Conservation (phyloP, 2,888 invertebrate genomes). For the Lochmaea crataegi region DNA sequence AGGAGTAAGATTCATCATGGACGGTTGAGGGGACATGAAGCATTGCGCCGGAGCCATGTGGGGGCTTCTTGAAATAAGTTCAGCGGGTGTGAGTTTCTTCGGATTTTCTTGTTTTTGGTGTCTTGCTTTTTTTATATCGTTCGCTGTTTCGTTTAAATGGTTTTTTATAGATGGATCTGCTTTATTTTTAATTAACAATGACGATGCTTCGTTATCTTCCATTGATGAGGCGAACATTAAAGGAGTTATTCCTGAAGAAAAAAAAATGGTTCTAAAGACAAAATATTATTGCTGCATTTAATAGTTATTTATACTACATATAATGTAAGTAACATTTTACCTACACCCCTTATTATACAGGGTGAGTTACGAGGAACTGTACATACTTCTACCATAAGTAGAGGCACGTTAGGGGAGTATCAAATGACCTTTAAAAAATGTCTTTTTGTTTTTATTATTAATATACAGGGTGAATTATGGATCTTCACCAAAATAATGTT, state of each 20-base stretch:
- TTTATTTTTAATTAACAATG: conserved; percentile 50
- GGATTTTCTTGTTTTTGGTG: conserved; percentile 34
- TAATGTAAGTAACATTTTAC: too few relatives aligned
- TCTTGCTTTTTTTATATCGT: conserved; percentile 48
- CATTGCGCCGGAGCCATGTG: conserved; percentile 34
- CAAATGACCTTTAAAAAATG: too few relatives aligned
- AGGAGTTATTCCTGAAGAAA: conserved; percentile 57
- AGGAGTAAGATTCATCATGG: conserved; percentile 17
- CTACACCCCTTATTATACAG: too few relatives aligned
- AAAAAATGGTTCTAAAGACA: too few relatives aligned
- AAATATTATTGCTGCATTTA: too few relatives aligned
- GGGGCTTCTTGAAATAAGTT: conserved; percentile 37
- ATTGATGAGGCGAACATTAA: conserved; percentile 60
- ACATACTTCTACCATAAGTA: too few relatives aligned
- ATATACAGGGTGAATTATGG: too few relatives aligned
- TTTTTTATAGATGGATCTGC: conserved; percentile 52
- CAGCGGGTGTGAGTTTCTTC: conserved; percentile 32
- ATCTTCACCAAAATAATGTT: too few relatives aligned
- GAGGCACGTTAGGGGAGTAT: too few relatives aligned
- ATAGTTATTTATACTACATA: too few relatives aligned
- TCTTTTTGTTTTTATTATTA: too few relatives aligned
- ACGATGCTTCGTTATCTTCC: conserved; percentile 51
- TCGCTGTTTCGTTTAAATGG: conserved; percentile 50
- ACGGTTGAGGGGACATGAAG: conserved; percentile 37
- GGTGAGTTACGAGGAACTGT: too few relatives aligned